phyloP scores from a whole-genome alignment of 2,888 invertebrate species.

The Drosophila anomalipes region DNA sequence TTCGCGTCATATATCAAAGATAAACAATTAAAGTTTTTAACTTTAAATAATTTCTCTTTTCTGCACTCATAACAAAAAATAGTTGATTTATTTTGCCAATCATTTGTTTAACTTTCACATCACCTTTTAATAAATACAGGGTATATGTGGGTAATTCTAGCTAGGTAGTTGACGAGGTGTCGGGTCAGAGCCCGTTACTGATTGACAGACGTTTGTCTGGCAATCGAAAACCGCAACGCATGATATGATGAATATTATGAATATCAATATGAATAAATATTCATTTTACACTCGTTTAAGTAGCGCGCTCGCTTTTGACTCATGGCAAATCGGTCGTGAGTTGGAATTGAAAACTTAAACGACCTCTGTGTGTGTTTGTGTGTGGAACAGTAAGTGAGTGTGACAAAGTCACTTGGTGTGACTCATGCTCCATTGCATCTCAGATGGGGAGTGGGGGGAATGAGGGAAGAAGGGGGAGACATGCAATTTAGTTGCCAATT shows the following conservation, averaged over 20 bases:
- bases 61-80: background rate
- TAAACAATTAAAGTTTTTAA: background rate
- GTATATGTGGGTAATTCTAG: constrained; percentile 36
- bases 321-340: constrained; percentile 35
- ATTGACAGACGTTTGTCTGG: constrained; percentile 9
- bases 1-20: background rate
- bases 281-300: constrained; percentile 8
- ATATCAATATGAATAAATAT: constrained; percentile 4
- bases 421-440: constrained; percentile 72
- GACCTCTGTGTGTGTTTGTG: constrained; percentile 10
- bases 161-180: constrained; percentile 28
- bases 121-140: background rate
- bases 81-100: background rate
- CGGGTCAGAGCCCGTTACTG: constrained; percentile 5
- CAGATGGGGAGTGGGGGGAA: background rate
- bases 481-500: constrained; percentile 70
- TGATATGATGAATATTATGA: constrained; percentile 4
- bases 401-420: constrained; percentile 63
- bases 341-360: constrained; percentile 47
- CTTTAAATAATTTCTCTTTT: background rate
- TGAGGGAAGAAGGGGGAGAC: constrained; percentile 4
- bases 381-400: constrained; percentile 52
- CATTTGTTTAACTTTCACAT: background rate
- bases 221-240: constrained; percentile 32
- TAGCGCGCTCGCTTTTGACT: constrained; percentile 51